Percentiles rank a stretch among this genome's conserved stretches.
Evolutionary conservation across 2,113 vertebrate genomes (phyloP).

Genomic region (Mellivora capensis): DNA sequence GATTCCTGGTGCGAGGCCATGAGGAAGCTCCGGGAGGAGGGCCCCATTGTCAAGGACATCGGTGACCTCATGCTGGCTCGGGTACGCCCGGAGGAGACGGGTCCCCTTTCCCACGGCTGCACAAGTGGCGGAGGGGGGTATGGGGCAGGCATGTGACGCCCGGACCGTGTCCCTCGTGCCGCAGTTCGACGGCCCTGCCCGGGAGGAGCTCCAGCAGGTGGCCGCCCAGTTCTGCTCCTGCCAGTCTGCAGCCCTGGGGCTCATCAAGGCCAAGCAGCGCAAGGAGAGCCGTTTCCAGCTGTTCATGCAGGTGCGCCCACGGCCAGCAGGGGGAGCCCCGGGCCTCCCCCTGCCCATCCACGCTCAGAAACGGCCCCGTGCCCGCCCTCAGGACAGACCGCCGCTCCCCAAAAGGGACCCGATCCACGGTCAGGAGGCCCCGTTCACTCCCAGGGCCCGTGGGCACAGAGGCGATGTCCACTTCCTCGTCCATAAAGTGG

Average conservation of each 20-base stretch:
- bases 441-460: not conserved
- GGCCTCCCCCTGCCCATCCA: not conserved
- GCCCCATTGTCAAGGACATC: slow-evolving; percentile 89
- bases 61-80: slow-evolving; percentile 92
- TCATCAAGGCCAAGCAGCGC: slow-evolving; percentile 93
- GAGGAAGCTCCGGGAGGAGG: slow-evolving; percentile 89
- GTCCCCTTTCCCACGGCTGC: not conserved
- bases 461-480: not conserved
- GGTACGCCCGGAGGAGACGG: slow-evolving; percentile 75
- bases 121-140: rapidly evolving
- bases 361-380: not conserved
- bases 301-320: slow-evolving; percentile 84
- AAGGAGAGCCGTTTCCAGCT: slow-evolving; percentile 93
- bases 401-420: not conserved
- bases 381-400: not conserved
- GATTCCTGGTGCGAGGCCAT: slow-evolving; percentile 92
- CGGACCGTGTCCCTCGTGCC: rapidly evolving
- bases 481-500: not conserved
- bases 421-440: not conserved
- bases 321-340: not conserved
- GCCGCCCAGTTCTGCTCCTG: slow-evolving; percentile 91
- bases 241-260: slow-evolving; percentile 91
- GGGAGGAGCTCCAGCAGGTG: slow-evolving; percentile 91
- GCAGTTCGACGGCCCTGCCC: slow-evolving; percentile 90
- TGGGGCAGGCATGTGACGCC: not conserved